These are phyloP conservation scores for Megalops atlanticus DNA, from an alignment of 2,113 vertebrate genomes.

Conservation along the genomic window DNA sequence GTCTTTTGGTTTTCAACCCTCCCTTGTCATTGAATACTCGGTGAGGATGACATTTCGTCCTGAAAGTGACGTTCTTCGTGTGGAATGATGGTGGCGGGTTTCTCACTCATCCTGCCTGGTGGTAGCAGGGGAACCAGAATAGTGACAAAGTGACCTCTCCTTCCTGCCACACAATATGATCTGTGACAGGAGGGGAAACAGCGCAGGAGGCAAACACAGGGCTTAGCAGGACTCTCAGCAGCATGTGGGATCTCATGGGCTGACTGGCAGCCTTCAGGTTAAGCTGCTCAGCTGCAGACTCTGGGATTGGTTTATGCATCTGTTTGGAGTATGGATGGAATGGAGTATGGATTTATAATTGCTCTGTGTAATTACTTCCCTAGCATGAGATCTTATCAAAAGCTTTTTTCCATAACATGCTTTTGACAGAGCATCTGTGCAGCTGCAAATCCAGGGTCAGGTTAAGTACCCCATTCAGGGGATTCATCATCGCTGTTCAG, in stretches of 20 bases:
- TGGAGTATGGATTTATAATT: too few relatives aligned
- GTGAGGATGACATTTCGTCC: background rate
- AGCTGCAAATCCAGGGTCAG: too few relatives aligned
- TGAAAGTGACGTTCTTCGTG: background rate
- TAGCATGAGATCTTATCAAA: too few relatives aligned
- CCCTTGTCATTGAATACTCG: background rate
- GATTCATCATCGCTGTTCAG: too few relatives aligned
- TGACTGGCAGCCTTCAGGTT: background rate
- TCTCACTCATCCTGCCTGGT: background rate
- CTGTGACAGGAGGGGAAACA: background rate
- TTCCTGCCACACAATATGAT: background rate
- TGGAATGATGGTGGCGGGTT: background rate
- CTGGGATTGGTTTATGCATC: background rate
- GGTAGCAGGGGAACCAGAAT: background rate
- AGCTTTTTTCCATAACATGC: too few relatives aligned
- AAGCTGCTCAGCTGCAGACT: background rate
- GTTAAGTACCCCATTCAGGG: too few relatives aligned
- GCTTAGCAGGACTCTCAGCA: too few relatives aligned
- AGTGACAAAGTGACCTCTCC: background rate
- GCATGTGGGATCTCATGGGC: background rate
- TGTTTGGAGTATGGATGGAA: background rate
- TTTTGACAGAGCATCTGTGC: too few relatives aligned
- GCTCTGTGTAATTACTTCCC: too few relatives aligned
- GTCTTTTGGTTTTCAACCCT: too few relatives aligned
- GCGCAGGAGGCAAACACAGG: background rate